These are phyloP conservation scores for Archips xylosteana DNA, from an alignment of 2,888 invertebrate species.

Conservation along the genomic window DNA sequence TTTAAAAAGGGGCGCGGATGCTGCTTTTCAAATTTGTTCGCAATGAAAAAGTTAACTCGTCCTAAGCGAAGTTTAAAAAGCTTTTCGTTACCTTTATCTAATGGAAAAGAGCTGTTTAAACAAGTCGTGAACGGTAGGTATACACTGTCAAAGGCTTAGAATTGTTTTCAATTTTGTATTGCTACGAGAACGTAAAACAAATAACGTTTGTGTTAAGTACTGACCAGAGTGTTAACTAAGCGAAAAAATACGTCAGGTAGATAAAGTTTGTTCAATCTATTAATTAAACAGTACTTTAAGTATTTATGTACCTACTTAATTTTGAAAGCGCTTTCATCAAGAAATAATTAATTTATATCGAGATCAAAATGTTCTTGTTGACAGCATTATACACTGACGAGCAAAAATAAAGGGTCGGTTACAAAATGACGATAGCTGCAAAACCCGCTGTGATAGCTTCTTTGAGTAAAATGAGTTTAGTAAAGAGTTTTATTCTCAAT, in stretches of 20 bases:
- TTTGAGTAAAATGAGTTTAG: too few species aligned
- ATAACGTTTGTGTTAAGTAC: neutral
- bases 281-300: too few species aligned
- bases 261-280: neutral
- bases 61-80: slow-evolving; percentile 43
- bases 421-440: too few species aligned
- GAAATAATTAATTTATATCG: too few species aligned
- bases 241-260: neutral
- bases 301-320: too few species aligned
- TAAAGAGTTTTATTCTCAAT: too few species aligned
- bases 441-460: too few species aligned
- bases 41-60: slow-evolving; percentile 46
- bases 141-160: slow-evolving; percentile 27
- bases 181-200: slow-evolving; percentile 22
- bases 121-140: slow-evolving; percentile 41
- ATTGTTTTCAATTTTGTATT: slow-evolving; percentile 28
- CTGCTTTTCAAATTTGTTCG: slow-evolving; percentile 41
- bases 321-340: too few species aligned
- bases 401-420: too few species aligned
- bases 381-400: too few species aligned
- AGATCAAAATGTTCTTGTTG: too few species aligned
- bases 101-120: slow-evolving; percentile 44
- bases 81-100: slow-evolving; percentile 39
- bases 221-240: neutral
- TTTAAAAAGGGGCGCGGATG: neutral